Conservation (phyloP, 1,140 invertebrate species). For the Ladona fulva region DNA sequence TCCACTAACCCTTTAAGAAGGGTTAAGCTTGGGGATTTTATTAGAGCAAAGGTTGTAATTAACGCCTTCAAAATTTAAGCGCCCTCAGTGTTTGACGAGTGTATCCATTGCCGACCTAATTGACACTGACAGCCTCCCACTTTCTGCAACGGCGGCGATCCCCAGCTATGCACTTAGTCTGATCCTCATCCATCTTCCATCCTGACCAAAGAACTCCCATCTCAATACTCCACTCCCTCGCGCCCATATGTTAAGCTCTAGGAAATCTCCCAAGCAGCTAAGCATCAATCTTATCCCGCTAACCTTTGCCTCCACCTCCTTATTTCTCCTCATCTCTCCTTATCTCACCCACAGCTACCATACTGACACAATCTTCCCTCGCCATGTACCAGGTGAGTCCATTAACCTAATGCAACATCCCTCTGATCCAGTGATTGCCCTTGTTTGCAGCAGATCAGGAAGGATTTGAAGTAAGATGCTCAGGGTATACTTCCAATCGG, state of each 20-base stretch:
- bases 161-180: neutral
- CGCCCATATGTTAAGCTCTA: neutral
- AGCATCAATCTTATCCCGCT: neutral
- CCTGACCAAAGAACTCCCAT: neutral
- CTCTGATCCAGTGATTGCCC: neutral
- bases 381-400: neutral
- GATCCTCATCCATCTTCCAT: neutral
- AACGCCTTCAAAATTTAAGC: too few relatives aligned
- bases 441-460: neutral
- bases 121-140: too few relatives aligned
- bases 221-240: neutral
- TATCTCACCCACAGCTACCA: neutral
- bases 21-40: too few relatives aligned
- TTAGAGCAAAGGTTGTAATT: too few relatives aligned
- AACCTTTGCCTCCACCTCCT: neutral
- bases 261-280: conserved; percentile 1
- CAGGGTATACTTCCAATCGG: too few relatives aligned
- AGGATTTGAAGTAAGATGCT: too few relatives aligned
- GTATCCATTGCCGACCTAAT: too few relatives aligned
- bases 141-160: too few relatives aligned
- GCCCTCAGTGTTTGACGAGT: too few relatives aligned
- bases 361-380: neutral
- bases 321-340: neutral
- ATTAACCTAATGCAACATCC: neutral
- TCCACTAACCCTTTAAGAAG: too few relatives aligned